Evolutionary conservation across 2,888 invertebrate genomes (phyloP).

Genomic region (Chorisops tibialis): DNA sequence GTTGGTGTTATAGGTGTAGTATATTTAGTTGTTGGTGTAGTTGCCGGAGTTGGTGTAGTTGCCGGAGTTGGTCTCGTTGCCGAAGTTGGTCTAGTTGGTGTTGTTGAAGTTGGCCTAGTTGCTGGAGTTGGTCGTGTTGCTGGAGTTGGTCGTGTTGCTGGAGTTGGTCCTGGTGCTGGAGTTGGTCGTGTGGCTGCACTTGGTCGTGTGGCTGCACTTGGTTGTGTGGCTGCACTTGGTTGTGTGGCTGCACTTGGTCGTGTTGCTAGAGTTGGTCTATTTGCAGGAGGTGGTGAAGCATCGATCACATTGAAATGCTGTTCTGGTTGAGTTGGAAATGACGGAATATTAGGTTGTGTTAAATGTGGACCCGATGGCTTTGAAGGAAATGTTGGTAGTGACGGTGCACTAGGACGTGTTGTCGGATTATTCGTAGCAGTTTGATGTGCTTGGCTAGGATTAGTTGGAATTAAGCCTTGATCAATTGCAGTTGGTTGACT

Average conservation of each 20-base stretch:
- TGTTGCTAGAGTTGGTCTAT: no score
- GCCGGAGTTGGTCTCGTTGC: background rate
- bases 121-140: no score
- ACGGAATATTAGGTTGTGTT: background rate
- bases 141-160: no score
- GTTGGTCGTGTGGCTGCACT: no score
- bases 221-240: no score
- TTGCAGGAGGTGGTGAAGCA: no score
- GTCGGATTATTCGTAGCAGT: background rate
- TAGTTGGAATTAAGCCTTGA: background rate
- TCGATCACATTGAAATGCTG: no score
- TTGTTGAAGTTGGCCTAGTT: background rate
- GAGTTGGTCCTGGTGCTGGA: no score
- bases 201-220: no score
- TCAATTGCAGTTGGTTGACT: background rate
- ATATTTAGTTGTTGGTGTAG: background rate
- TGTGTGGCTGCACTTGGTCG: no score
- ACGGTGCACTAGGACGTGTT: background rate
- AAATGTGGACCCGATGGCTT: background rate
- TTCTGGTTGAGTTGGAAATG: background rate
- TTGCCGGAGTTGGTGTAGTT: background rate
- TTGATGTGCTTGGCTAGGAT: background rate
- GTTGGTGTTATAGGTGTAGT: no score
- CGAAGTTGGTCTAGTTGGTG: background rate
- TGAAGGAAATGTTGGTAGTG: background rate